Base-by-base conservation (phyloP, 2,888 invertebrate species). In the Anthoptus insignis region DNA sequence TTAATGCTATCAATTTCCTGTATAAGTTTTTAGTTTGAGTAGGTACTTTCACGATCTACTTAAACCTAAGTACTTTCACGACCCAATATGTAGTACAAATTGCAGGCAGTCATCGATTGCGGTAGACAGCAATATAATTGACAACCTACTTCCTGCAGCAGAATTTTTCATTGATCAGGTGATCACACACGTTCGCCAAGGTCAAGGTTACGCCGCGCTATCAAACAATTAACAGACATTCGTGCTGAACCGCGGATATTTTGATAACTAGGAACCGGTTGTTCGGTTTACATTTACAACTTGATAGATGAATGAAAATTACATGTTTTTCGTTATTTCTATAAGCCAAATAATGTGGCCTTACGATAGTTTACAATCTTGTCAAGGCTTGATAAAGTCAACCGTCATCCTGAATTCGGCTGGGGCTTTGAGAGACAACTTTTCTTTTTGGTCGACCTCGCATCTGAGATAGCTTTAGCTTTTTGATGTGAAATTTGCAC, bases 301-400 rank as follows among this genome's bases (percentile, higher is more conserved):
- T 42, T 19, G 42, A 42, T 9, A 42, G 3, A 11, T 42, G 42
- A 42, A 42, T 42, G 19, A 42, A 19, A 42, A 42, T 73, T 78
- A n/a, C n/a, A n/a, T n/a, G n/a, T n/a, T n/a, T n/a, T n/a, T n/a
- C n/a, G n/a, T n/a, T n/a, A n/a, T n/a, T n/a, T n/a, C n/a, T n/a
- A n/a, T n/a, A n/a, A n/a, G n/a, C n/a, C n/a, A n/a, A n/a, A n/a
- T n/a, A n/a, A n/a, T n/a, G n/a, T n/a, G n/a, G n/a, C n/a, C n/a
- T n/a, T n/a, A n/a, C n/a, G n/a, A n/a, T n/a, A n/a, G n/a, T n/a
- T n/a, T n/a, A n/a, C n/a, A n/a, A n/a, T n/a, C n/a, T n/a, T n/a
- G n/a, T n/a, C n/a, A n/a, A n/a, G n/a, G n/a, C n/a, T n/a, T n/a
- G n/a, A n/a, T n/a, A n/a, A n/a, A n/a, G n/a, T n/a, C n/a, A n/a